phyloP scores from a whole-genome alignment of 2,797 vertebrate genomes.

The Etheostoma nigrum region DNA sequence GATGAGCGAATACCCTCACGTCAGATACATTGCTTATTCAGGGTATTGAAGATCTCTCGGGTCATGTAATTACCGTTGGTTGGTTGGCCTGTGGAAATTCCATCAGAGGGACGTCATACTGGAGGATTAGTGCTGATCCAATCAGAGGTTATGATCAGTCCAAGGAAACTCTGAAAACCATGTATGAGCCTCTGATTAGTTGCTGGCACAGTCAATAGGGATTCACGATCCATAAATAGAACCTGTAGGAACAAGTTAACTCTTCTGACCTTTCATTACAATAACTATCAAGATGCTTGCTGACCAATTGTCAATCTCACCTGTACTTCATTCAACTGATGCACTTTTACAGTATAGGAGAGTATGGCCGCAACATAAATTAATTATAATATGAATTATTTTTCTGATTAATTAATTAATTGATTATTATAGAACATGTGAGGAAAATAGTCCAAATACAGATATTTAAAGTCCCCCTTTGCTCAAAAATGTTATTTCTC shows the following conservation, averaged over 20 bases:
- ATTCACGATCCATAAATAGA: conserved; percentile 72
- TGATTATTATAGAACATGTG: not conserved
- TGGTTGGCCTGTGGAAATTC: conserved; percentile 67
- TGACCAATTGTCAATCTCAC: conserved; percentile 41
- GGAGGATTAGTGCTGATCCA: conserved; percentile 68
- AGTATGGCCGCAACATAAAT: not conserved
- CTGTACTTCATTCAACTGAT: conserved; percentile 22
- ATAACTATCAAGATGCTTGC: conserved; percentile 40
- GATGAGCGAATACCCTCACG: conserved; percentile 27
- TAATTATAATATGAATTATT: not conserved
- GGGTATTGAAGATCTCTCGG: conserved; percentile 58
- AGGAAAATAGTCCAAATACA: not conserved
- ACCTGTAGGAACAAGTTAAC: conserved; percentile 59
- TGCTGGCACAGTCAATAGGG: conserved; percentile 58
- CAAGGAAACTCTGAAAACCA: conserved; percentile 57
- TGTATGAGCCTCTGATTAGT: conserved; percentile 71
- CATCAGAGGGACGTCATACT: conserved; percentile 57
- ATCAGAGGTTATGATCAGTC: conserved; percentile 63
- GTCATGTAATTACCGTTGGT: conserved; percentile 60
- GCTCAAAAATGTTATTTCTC: not conserved
- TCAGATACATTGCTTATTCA: conserved; percentile 41
- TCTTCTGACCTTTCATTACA: conserved; percentile 64
- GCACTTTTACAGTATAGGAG: not conserved
- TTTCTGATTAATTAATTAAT: not conserved
- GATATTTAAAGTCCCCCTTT: not conserved